phyloP scores from a whole-genome alignment of 2,113 vertebrate genomes.

The Cavia porcellus region DNA sequence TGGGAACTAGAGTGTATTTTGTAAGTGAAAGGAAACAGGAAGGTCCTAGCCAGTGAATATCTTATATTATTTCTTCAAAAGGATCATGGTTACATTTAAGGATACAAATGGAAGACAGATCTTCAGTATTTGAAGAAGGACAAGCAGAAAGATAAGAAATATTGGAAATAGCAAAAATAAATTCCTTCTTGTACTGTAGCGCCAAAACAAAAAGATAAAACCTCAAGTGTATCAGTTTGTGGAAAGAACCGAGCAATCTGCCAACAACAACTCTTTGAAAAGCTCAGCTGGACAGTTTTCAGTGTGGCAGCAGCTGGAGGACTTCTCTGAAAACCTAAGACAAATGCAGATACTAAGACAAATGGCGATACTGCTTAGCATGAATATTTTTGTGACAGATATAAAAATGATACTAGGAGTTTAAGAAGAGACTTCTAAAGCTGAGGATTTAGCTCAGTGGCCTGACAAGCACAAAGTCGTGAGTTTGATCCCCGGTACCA shows the following conservation, averaged over 20 bases:
- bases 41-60: neutral
- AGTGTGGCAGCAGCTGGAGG: neutral
- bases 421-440: neutral
- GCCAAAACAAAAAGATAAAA: neutral
- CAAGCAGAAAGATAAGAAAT: neutral
- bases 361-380: neutral
- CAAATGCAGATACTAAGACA: neutral
- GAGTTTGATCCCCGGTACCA: no score
- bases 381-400: neutral
- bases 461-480: no score
- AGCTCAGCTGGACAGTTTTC: neutral
- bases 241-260: neutral
- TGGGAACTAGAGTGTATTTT: neutral
- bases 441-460: no score
- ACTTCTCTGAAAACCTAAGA: neutral
- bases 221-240: neutral
- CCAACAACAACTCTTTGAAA: neutral
- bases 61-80: neutral
- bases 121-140: neutral
- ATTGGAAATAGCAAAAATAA: neutral
- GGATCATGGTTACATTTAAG: neutral
- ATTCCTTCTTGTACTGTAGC: neutral
- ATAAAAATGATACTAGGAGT: neutral
- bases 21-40: neutral
- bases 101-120: neutral